phyloP scores from a whole-genome alignment of 2,888 invertebrate species.

The Panopea generosa region DNA sequence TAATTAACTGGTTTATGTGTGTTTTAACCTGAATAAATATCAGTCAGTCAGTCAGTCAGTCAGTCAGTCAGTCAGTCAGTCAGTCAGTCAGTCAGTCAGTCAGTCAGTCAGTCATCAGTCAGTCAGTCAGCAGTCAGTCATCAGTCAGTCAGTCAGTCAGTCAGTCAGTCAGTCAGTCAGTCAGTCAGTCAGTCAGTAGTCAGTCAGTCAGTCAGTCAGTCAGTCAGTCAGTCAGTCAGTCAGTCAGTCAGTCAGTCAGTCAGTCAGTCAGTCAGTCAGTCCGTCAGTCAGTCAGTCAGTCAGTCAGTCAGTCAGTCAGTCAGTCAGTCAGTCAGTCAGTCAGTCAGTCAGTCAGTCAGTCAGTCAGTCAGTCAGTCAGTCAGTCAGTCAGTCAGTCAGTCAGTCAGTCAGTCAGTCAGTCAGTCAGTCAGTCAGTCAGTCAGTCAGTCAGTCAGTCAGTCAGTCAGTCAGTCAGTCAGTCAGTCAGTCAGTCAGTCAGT shows the following conservation, averaged over 20 bases:
- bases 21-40: no score
- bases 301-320: slow-evolving; percentile 41
- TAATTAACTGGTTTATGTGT: no score
- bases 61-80: slow-evolving; percentile 32
- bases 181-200: no score
- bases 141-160: slow-evolving; percentile 14
- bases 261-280: slow-evolving; percentile 38
- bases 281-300: slow-evolving; percentile 36
- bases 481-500: slow-evolving; percentile 24
- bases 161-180: slow-evolving; percentile 30
- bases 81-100: slow-evolving; percentile 33
- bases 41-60: no score
- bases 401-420: slow-evolving; percentile 37
- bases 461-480: slow-evolving; percentile 35
- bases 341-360: slow-evolving; percentile 31
- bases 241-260: slow-evolving; percentile 27
- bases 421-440: slow-evolving; percentile 38
- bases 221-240: slow-evolving; percentile 31
- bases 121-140: no score
- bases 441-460: slow-evolving; percentile 35
- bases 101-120: slow-evolving; percentile 7
- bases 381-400: slow-evolving; percentile 39
- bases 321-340: slow-evolving; percentile 37
- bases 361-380: slow-evolving; percentile 32
- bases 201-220: no score